phyloP scores from a whole-genome alignment of 1,140 invertebrate species.

The Cardiocondyla obscurior region DNA sequence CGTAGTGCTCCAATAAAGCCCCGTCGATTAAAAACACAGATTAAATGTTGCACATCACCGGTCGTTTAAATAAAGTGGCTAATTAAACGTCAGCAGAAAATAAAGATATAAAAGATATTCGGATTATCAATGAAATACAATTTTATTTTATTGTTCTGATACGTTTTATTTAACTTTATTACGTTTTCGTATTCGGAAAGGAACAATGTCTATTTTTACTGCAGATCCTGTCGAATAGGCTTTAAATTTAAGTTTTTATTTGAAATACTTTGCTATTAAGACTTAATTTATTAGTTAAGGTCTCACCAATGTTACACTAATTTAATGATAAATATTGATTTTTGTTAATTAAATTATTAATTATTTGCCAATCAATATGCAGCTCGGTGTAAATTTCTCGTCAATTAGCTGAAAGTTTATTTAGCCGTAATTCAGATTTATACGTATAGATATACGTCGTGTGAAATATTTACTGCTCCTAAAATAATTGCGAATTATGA shows the following conservation, averaged over 20 bases:
- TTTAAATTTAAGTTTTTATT: not conserved
- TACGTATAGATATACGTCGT: not conserved
- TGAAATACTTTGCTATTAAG: no score
- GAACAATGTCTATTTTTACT: not conserved
- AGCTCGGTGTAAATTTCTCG: not conserved
- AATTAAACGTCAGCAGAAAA: not conserved
- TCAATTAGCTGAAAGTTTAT: slow-evolving; percentile 28
- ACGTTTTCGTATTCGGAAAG: not conserved
- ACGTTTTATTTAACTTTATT: not conserved
- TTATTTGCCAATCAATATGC: not conserved
- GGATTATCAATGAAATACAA: not conserved
- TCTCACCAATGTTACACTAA: not conserved
- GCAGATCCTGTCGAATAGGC: not conserved
- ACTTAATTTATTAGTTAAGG: no score
- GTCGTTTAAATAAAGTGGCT: not conserved
- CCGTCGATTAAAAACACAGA: not conserved
- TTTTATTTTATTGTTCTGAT: slow-evolving; percentile 9
- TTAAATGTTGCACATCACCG: not conserved
- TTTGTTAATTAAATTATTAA: slow-evolving; percentile 35
- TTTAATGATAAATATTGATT: not conserved
- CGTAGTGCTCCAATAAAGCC: not conserved
- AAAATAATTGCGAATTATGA: slow-evolving; percentile 26
- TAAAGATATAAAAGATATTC: not conserved
- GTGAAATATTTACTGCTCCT: not conserved
- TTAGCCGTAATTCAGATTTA: slow-evolving; percentile 4